Conservation (phyloP, 2,888 invertebrate species). For the Drosophila neoperkinsi region DNA sequence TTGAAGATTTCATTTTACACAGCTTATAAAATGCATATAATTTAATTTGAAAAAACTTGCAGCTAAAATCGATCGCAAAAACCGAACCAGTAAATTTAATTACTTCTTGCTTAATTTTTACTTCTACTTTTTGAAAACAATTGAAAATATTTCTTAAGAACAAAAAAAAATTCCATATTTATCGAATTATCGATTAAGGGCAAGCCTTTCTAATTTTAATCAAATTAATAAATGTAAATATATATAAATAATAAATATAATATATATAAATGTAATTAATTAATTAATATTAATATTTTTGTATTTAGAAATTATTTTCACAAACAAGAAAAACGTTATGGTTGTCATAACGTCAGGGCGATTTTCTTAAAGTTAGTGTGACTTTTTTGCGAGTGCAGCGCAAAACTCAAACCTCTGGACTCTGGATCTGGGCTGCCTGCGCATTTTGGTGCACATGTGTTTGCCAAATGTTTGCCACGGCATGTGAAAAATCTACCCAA, state of each 20-base stretch:
- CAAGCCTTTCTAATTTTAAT: background rate
- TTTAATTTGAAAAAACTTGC: background rate
- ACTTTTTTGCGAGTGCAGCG: background rate
- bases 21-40: background rate
- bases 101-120: background rate
- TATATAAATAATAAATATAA: no score
- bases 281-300: background rate
- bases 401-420: conserved; percentile 20
- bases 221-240: no score
- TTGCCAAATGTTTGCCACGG: conserved; percentile 84
- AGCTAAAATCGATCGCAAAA: background rate
- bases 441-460: conserved; percentile 83
- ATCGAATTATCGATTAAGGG: background rate
- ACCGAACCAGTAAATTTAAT: background rate
- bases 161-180: background rate
- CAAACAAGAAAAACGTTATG: background rate
- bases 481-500: conserved; percentile 77
- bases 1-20: no score
- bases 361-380: background rate
- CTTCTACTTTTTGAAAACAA: no score
- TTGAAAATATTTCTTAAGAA: background rate
- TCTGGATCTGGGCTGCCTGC: conserved; percentile 29
- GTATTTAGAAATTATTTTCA: background rate
- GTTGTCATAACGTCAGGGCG: background rate
- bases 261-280: no score